Percentiles rank a stretch among this genome's conserved stretches.
These are phyloP conservation scores for Drosophila watanabei DNA, from an alignment of 1,140 invertebrate species.

Conservation along the genomic window DNA sequence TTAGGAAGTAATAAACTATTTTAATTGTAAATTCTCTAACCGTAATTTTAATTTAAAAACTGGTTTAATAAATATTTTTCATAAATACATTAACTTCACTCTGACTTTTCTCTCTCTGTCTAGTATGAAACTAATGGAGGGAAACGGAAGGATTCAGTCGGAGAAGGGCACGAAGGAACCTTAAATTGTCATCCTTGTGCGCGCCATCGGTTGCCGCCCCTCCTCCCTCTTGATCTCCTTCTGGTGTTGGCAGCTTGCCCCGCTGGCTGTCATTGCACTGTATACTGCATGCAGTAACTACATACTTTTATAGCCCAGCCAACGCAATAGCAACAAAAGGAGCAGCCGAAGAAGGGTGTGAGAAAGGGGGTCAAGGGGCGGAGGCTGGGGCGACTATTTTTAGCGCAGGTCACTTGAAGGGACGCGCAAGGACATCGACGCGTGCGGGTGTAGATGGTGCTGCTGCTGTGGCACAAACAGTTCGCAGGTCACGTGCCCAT, in stretches of 20 bases:
- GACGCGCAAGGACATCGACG: slow-evolving; percentile 72
- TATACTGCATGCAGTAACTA: slow-evolving; percentile 43
- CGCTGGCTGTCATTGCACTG: slow-evolving; percentile 70
- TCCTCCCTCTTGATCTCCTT: neutral
- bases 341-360: slow-evolving; percentile 12
- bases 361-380: neutral
- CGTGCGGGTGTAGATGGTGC: slow-evolving; percentile 45
- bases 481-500: slow-evolving; percentile 68
- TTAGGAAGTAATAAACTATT: neutral
- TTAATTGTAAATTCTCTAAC: neutral
- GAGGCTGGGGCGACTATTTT: slow-evolving; percentile 58
- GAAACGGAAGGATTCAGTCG: neutral
- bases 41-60: neutral
- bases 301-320: slow-evolving; percentile 7
- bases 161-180: slow-evolving; percentile 38
- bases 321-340: slow-evolving; percentile 14
- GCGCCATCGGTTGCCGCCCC: slow-evolving; percentile 54
- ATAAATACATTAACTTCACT: neutral
- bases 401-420: slow-evolving; percentile 76
- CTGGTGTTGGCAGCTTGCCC: slow-evolving; percentile 49
- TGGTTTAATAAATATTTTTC: no score
- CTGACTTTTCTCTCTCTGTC: neutral
- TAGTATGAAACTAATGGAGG: slow-evolving; percentile 17
- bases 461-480: slow-evolving; percentile 37
- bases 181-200: slow-evolving; percentile 71